A percentile compares a stretch with the other conserved stretches of the same genome.
Conservation (phyloP, 2,888 invertebrate species). For the Tanytarsus gracilentus region DNA sequence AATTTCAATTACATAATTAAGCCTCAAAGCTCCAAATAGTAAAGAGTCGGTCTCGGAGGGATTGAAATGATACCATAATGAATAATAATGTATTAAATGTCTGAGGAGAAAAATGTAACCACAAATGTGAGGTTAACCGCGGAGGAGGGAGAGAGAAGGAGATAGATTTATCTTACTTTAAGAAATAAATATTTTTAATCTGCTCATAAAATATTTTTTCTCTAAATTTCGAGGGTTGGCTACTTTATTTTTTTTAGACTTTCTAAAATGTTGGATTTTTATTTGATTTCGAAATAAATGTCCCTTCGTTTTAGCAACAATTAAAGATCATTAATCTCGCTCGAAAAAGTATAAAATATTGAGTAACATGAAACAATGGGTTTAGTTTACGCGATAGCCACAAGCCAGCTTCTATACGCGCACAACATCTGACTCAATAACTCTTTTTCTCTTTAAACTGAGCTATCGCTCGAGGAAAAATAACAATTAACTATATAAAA, state of each 20-base stretch:
- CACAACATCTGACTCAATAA: background rate
- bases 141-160: background rate
- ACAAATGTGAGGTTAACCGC: background rate
- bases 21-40: background rate
- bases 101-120: slow-evolving; percentile 2
- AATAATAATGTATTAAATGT: slow-evolving; percentile 19
- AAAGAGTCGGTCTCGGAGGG: background rate
- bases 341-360: too few species aligned
- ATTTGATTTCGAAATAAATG: too few species aligned
- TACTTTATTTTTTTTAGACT: too few species aligned
- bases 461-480: too few species aligned
- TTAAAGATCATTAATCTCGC: slow-evolving; percentile 17
- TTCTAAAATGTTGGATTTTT: too few species aligned
- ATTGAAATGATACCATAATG: background rate
- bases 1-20: slow-evolving; percentile 14
- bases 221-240: too few species aligned
- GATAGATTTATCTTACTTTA: too few species aligned
- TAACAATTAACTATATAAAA: too few species aligned
- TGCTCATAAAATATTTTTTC: too few species aligned
- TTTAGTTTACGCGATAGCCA: background rate
- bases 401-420: background rate
- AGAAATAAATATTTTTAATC: too few species aligned
- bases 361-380: slow-evolving; percentile 7
- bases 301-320: background rate
- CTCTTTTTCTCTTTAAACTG: too few species aligned